Percentiles rank a stretch among this genome's conserved stretches.
Conservation (phyloP, 2,888 invertebrate genomes). For the Pollenia griseotomentosa region DNA sequence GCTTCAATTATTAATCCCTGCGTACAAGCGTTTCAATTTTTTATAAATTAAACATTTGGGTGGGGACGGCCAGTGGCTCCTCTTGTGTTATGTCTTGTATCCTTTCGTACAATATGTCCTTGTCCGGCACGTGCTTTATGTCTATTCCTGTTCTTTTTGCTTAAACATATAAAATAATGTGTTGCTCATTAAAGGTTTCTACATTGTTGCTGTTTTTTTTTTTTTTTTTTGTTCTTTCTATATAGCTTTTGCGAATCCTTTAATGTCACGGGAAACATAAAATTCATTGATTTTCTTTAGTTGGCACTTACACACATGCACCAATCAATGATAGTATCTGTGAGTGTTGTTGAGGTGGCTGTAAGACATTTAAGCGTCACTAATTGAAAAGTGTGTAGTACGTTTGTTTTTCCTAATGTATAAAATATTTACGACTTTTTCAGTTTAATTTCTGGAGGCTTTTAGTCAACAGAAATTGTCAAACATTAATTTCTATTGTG, state of each 20-base stretch:
- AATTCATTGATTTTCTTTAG: conserved; percentile 70
- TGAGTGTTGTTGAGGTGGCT: conserved; percentile 69
- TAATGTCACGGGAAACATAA: conserved; percentile 72
- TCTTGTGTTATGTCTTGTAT: conserved; percentile 16
- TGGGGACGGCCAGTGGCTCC: conserved; percentile 52
- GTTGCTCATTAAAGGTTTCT: conserved; percentile 63
- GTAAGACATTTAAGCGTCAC: conserved; percentile 75
- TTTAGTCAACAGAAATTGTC: conserved; percentile 36
- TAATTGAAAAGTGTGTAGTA: conserved; percentile 75
- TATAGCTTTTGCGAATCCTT: conserved; percentile 51
- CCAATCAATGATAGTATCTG: conserved; percentile 11
- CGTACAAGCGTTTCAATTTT: conserved; percentile 50
- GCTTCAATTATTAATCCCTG: conserved; percentile 71
- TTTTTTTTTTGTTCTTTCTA: neutral
- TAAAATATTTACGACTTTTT: conserved; percentile 66
- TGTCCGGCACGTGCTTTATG: conserved; percentile 72
- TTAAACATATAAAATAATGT: conserved; percentile 62
- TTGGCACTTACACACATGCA: conserved; percentile 45
- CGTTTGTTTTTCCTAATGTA: conserved; percentile 73
- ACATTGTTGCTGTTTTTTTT: conserved; percentile 28
- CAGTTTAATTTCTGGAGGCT: conserved; percentile 32
- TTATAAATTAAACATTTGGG: conserved; percentile 43
- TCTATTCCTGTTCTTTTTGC: conserved; percentile 8
- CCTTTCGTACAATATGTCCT: conserved; percentile 70
- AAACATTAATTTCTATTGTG: conserved; percentile 24